Conservation (phyloP, 1,140 invertebrate genomes). For the Holcopasites calliopsidis region DNA sequence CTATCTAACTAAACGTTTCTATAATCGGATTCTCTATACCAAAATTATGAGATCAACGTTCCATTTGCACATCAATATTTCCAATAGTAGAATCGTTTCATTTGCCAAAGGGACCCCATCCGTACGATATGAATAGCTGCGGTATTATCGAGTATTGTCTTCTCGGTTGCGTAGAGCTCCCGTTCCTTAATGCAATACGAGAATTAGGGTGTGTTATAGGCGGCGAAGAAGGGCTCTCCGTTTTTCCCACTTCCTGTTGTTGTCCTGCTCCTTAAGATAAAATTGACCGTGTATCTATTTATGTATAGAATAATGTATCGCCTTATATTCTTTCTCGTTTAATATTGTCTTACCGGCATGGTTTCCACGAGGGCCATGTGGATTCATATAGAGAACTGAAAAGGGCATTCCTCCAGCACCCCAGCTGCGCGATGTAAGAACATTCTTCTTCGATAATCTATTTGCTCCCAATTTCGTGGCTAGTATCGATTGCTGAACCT, state of each 20-base stretch:
- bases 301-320: not conserved
- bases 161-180: conserved; percentile 50
- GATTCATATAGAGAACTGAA: conserved; percentile 77
- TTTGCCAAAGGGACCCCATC: conserved; percentile 78
- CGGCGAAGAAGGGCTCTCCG: conserved; percentile 25
- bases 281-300: not conserved
- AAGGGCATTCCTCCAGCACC: conserved; percentile 79
- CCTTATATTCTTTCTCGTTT: not conserved
- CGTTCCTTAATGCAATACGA: conserved; percentile 58
- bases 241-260: conserved; percentile 30
- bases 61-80: not conserved
- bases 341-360: conserved; percentile 18
- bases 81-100: conserved; percentile 37
- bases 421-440: conserved; percentile 73
- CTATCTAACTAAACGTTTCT: not conserved
- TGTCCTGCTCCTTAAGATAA: conserved; percentile 29
- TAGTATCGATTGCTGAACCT: conserved; percentile 20
- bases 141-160: conserved; percentile 78
- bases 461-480: conserved; percentile 36
- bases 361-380: conserved; percentile 55
- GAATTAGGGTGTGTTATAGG: conserved; percentile 47
- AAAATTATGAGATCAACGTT: conserved; percentile 44
- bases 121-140: conserved; percentile 79
- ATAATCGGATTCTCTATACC: not conserved
- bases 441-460: conserved; percentile 68